These are phyloP conservation scores for Lasiurus cinereus DNA, from an alignment of 2,113 vertebrate species.

Conservation along the genomic window DNA sequence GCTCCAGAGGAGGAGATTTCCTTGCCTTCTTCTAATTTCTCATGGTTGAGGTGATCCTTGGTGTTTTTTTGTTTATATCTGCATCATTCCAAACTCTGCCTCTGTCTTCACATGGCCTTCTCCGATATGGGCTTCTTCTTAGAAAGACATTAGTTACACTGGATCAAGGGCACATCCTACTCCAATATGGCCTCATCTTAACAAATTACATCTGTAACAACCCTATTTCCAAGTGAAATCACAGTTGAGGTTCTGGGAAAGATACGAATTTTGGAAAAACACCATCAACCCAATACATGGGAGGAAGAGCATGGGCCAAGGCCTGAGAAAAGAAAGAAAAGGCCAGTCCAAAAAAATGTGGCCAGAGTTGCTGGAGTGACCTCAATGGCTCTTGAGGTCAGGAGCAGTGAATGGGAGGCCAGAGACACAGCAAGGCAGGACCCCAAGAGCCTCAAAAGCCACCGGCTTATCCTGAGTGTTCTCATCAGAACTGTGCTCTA, in stretches of 20 bases:
- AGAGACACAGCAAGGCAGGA: background rate
- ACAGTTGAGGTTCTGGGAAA: background rate
- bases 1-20: background rate
- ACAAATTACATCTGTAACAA: background rate
- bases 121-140: background rate
- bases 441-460: background rate
- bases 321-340: background rate
- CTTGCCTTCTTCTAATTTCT: background rate
- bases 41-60: background rate
- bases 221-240: background rate
- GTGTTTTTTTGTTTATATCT: rapidly evolving
- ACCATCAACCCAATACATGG: background rate
- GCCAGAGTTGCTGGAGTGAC: background rate
- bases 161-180: background rate
- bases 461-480: background rate
- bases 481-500: too few relatives aligned
- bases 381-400: background rate
- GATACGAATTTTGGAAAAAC: background rate
- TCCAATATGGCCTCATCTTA: background rate
- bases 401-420: background rate
- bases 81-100: rapidly evolving
- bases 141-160: background rate
- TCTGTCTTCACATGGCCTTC: rapidly evolving
- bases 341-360: background rate
- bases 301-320: rapidly evolving